Evolutionary conservation across 2,888 invertebrate genomes (phyloP), one percentile per base, ranked within the genome.

Genomic region (Andricus quercusramuli): DNA sequence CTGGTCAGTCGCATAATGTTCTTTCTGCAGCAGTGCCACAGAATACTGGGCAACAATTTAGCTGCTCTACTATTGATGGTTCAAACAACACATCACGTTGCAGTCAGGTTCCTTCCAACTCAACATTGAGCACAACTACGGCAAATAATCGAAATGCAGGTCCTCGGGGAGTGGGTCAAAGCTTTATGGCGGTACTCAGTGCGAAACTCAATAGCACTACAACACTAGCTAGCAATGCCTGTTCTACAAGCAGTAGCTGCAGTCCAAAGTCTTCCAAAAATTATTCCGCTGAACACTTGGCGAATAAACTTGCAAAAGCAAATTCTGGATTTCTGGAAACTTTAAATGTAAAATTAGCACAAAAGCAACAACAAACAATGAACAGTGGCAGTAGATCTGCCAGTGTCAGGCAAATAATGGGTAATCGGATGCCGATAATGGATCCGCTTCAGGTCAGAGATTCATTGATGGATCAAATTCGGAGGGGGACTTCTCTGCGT

Each of bases 401-500:
- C 1, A 92, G 91, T 74, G 89, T 92, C 1, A 89, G 92, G 56
- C 90, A 92, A 56, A 91, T 92, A 20, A 92, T 92, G 92, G 91
- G 92, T 41, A 92, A 90, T 84, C 90, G 92, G 22, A 90, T 91
- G n/a, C 92, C 92, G 4, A 90, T 92, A 41, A 88, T 91, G 68
- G 92, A 92, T 85, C 92, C 92, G 13, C 78, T 89, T 4, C 92
- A 92, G 79, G 90, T 92, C n/a, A 88, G 92, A 76, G 97, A 97
- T 86, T 98, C 98, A 0, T 94, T 98, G n/a, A 97, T 98, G 97
- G 98, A 98, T 94, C 98, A 98, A 91, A 98, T 98, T 83, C 96
- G 97, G 89, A 95, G 96, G 83, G 98, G 98, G 80, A 97, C 97
- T 25, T 96, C 96, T 62, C 92, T 98, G 80, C 96, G 96, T 81